Evolutionary conservation across 2,113 vertebrate genomes (phyloP), one percentile per base, ranked within the genome.

Genomic region (Eublepharis macularius): DNA sequence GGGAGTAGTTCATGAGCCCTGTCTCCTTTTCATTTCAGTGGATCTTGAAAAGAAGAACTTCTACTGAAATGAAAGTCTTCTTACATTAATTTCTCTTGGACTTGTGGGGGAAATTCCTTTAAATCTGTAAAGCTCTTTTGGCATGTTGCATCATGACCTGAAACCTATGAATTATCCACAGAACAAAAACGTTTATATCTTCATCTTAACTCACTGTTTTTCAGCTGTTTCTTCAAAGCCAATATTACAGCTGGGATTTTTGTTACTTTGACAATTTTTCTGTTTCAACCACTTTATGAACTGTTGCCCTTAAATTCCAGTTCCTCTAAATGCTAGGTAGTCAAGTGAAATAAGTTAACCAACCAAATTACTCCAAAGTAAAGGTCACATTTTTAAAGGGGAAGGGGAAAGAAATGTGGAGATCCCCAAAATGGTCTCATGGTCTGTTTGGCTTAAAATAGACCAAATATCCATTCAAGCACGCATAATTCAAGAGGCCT

Each of bases 401-500:
- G 3, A 6, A 0, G 6, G 10, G 10, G 0, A 4, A 0, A 26
- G 6, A 72, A 74, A 86, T 81, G 80, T 86, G 66, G 92, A 91
- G 43, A 73, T 75, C 83, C 87, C 87, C 82, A 93, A 94, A 95
- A 95, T 92, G 92, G 89, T 94, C 95, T 95, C 91, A 94, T 92
- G 94, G 90, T 89, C 87, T 88, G 76, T 92, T 93, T 96, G 90
- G 92, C 92, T 94, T 95, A 95, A 96, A 96, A 94, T 94, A 96
- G 96, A 94, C 92, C 94, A 90, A 93, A 95, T 96, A 94, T 88
- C 96, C 96, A 95, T 95, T 98, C 96, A 98, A 97, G 96, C 97
- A 97, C 95, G 95, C 95, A 97, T 96, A 97, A 97, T 98, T 98
- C 97, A 95, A 94, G 96, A 97, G 98, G 97, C 95, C 97, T 96